Evolutionary conservation across 2,888 invertebrate species (phyloP), one percentile per base, ranked within the genome.

Genomic region (Acanthosoma haemorrhoidale): DNA sequence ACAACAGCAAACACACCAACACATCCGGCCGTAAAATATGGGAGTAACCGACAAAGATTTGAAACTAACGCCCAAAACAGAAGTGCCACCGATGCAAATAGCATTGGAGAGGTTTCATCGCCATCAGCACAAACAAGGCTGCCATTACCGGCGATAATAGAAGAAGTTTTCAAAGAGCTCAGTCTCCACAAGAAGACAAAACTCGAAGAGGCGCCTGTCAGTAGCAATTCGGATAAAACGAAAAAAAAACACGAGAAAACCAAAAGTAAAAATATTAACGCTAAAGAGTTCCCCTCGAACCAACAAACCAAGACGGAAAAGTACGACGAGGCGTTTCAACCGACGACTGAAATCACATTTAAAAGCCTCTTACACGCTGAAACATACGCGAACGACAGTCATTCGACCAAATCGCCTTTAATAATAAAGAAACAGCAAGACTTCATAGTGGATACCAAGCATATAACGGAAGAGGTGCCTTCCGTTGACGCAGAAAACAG

Each of bases 201-300:
- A 31, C 25, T 21, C 41, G 64, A 64, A 29, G 41, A 64, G 8
- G 13, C n/a, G 21, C 8, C n/a, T 31, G 15, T n/a, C n/a, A n/a
- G 21, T 15, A 29, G 8, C 11, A 41, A 34, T 64, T 41, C 64
- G 4, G 64, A 64, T 1, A 64, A 64, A 31, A 5, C 29, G 25
- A 64, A 64, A 41, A 64, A 64, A 41, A 64, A 64, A 29, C 64
- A 64, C 16, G 64, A 64, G 41, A 64, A 64, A 41, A 41, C 11
- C 0, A 64, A 64, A 16, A 29, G 38, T 31, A 64, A 64, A 15
- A 38, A 41, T 15, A 2, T 29, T 6, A 41, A 64, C 11, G n/a
- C 25, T n/a, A 51, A 51, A 13, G 51, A 51, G n/a, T 51, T 51
- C n/a, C 25, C 51, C n/a, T 51, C 51, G 5, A 25, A 25, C 1